Conservation (phyloP, 2,113 vertebrate genomes). For the Cephalopholis sonnerati region DNA sequence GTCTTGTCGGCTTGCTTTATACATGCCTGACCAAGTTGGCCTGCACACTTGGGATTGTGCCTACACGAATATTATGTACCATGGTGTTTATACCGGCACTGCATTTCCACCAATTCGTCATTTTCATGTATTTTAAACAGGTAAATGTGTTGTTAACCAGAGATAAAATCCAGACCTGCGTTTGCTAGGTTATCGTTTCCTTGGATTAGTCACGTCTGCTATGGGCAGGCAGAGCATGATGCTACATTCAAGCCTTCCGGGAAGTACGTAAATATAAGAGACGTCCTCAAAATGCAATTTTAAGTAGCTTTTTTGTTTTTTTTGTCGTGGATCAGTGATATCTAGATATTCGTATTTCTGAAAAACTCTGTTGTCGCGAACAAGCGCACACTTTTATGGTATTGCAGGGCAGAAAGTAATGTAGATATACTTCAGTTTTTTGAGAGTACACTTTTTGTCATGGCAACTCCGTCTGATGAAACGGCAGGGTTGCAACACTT, state of each 20-base stretch:
- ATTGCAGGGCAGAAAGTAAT: background rate
- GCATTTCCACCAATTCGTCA: background rate
- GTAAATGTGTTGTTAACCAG: background rate
- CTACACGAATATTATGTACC: background rate
- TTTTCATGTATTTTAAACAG: background rate
- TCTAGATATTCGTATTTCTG: background rate
- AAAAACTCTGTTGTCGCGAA: background rate
- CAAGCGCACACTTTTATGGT: background rate
- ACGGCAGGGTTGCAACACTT: no score
- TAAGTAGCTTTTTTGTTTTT: background rate
- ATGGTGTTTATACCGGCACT: background rate
- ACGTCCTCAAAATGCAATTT: background rate
- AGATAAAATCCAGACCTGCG: background rate
- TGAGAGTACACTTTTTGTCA: background rate
- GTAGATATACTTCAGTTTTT: background rate
- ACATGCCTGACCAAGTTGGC: slow-evolving; percentile 34
- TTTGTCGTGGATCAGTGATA: background rate
- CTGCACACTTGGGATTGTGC: slow-evolving; percentile 8
- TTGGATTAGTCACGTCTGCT: slow-evolving; percentile 49
- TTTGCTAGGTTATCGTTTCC: slow-evolving; percentile 25
- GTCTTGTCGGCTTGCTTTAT: background rate
- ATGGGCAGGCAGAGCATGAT: slow-evolving; percentile 6
- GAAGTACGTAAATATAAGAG: background rate
- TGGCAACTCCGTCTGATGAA: background rate
- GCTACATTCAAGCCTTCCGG: slow-evolving; percentile 16